A percentile compares a stretch with the other conserved stretches of the same genome.
Evolutionary conservation across 2,888 invertebrate species (phyloP).

Genomic region (Epiblema foenella): DNA sequence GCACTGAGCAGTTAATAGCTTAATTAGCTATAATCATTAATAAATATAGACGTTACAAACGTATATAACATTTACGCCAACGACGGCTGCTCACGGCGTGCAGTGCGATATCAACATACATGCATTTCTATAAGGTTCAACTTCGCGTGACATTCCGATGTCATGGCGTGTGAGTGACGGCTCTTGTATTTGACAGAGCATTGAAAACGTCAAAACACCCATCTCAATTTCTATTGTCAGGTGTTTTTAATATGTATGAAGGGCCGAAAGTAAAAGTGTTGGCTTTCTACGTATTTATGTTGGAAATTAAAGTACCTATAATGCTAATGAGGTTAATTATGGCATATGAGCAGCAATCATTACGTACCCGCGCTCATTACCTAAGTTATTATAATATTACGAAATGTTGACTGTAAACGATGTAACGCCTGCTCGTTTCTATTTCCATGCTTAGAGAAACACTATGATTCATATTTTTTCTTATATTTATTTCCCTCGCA

Average conservation of each 20-base stretch:
- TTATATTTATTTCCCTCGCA: not conserved
- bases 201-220: too few species aligned
- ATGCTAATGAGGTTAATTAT: constrained; percentile 35
- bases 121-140: too few species aligned
- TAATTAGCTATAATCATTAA: too few species aligned
- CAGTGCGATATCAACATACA: too few species aligned
- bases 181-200: too few species aligned
- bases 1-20: too few species aligned
- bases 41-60: too few species aligned
- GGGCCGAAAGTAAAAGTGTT: constrained; percentile 32
- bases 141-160: too few species aligned
- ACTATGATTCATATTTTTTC: too few species aligned
- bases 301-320: constrained; percentile 18
- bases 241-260: not conserved
- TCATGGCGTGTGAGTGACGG: too few species aligned
- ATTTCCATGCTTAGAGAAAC: not conserved
- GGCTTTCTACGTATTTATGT: constrained; percentile 11
- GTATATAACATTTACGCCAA: too few species aligned
- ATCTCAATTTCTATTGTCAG: not conserved
- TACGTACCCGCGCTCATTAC: constrained; percentile 32
- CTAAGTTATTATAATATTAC: constrained; percentile 19
- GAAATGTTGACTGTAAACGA: constrained; percentile 12
- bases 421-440: not conserved
- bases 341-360: constrained; percentile 28
- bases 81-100: too few species aligned